Evolutionary conservation across 2,113 vertebrate genomes (phyloP).

Genomic region (Egretta garzetta): DNA sequence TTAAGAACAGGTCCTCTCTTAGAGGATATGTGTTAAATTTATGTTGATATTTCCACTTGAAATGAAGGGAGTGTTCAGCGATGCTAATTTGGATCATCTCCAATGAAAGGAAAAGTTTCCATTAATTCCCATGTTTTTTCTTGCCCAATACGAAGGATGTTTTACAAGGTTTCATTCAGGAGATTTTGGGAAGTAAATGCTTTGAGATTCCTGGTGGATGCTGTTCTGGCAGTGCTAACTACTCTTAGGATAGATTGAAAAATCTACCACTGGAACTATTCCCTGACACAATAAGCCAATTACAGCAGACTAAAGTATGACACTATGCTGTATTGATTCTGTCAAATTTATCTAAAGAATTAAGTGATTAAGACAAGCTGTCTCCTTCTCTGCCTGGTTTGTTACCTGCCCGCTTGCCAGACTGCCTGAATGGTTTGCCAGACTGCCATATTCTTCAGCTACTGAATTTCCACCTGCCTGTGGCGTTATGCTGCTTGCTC

Average conservation of each 20-base stretch:
- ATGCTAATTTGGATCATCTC: neutral
- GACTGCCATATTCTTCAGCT: neutral
- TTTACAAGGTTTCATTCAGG: neutral
- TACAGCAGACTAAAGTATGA: neutral
- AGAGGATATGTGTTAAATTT: neutral
- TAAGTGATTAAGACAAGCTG: neutral
- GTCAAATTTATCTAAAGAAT: neutral
- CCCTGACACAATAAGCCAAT: neutral
- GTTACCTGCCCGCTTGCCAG: neutral
- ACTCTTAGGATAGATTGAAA: neutral
- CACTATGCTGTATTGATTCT: neutral
- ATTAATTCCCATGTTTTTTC: neutral
- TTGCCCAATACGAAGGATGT: accelerated
- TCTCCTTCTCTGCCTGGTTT: neutral
- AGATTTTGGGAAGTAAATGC: neutral
- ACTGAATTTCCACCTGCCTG: neutral
- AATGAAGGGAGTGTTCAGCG: neutral
- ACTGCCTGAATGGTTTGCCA: neutral
- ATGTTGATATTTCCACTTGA: neutral
- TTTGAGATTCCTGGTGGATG: neutral
- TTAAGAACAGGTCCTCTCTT: neutral
- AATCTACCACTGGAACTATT: neutral
- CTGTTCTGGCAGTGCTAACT: neutral
- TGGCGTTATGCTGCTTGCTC: neutral
- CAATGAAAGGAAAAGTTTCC: neutral